Evolutionary conservation across 2,113 vertebrate species (phyloP).

Genomic region (Morone saxatilis): DNA sequence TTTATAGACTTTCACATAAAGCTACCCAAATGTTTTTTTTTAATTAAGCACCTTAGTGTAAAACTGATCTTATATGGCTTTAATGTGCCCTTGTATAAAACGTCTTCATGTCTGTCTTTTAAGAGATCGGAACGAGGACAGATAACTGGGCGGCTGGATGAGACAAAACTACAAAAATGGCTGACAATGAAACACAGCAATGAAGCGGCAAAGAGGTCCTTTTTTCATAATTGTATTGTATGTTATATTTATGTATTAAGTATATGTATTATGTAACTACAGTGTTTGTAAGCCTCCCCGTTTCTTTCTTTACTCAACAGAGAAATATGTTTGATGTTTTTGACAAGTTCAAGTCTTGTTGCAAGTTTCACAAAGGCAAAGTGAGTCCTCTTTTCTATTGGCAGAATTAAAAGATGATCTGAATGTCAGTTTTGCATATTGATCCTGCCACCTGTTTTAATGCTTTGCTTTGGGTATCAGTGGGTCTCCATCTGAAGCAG

Average conservation of each 20-base stretch:
- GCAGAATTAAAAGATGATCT: not conserved
- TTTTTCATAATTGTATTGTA: not conserved
- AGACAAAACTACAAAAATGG: conserved; percentile 73
- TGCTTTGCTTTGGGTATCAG: conserved; percentile 42
- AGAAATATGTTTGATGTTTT: conserved; percentile 71
- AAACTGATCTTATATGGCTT: not conserved
- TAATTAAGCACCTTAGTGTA: not conserved
- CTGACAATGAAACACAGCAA: conserved; percentile 32
- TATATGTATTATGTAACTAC: not conserved
- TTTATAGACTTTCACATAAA: not conserved
- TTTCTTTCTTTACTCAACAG: conserved; percentile 58
- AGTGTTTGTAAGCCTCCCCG: not conserved
- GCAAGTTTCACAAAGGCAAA: conserved; percentile 76
- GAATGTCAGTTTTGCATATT: not conserved
- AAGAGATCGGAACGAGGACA: conserved; percentile 31
- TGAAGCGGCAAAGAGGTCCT: conserved; percentile 55
- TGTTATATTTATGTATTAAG: too few relatives aligned
- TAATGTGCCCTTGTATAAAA: too few relatives aligned
- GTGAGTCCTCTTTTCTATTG: conserved; percentile 53
- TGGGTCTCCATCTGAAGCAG: conserved; percentile 34
- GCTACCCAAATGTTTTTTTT: not conserved
- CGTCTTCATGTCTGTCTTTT: conserved; percentile 9
- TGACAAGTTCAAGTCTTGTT: conserved; percentile 79
- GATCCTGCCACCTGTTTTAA: not conserved
- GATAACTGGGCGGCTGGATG: conserved; percentile 62